Conservation (phyloP, 2,113 vertebrate genomes). For the Setophaga coronata region DNA sequence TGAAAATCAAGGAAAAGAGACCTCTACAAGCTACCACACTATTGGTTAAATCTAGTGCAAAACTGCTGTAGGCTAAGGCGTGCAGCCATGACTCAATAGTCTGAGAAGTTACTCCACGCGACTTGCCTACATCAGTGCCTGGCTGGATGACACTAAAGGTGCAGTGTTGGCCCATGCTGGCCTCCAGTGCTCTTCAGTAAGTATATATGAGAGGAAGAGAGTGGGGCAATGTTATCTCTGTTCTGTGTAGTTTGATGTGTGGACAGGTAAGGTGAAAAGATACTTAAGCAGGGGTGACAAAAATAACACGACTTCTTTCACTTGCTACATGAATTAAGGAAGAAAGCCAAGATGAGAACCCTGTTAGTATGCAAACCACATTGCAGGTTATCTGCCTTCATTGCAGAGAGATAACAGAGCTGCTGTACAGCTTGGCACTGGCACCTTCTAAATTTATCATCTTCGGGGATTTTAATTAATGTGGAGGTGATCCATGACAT, state of each 20-base stretch:
- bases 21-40: neutral
- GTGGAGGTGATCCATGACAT: neutral
- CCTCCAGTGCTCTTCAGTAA: neutral
- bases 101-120: neutral
- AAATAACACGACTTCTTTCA: neutral
- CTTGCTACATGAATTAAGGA: neutral
- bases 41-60: neutral
- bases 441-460: neutral
- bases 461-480: constrained; percentile 6
- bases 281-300: neutral
- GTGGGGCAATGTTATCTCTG: accelerated
- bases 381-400: neutral
- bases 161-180: neutral
- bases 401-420: neutral
- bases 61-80: neutral
- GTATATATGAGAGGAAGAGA: neutral
- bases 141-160: neutral
- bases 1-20: neutral
- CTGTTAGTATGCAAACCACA: neutral
- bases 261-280: neutral
- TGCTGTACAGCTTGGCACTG: neutral
- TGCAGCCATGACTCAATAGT: neutral
- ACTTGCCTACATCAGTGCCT: neutral
- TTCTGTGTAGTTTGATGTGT: neutral
- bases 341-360: neutral